These are phyloP conservation scores for Oconnorella tubifera DNA, from an alignment of 2,888 invertebrate species.

Conservation along the genomic window DNA sequence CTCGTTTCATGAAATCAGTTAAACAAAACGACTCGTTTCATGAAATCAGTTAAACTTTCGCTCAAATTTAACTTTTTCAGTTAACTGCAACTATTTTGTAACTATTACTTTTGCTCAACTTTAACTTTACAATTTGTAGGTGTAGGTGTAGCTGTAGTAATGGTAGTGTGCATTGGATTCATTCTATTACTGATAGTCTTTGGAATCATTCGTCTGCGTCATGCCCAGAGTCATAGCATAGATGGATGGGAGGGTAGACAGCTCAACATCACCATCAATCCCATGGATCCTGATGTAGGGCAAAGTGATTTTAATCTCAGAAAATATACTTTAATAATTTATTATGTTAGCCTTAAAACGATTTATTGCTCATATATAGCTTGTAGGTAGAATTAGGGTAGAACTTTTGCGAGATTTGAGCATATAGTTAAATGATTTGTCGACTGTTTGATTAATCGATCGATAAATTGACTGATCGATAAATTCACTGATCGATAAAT, in stretches of 20 bases:
- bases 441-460: neutral
- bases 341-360: neutral
- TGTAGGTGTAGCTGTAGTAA: conserved; percentile 22
- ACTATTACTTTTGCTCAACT: too few relatives aligned
- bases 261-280: conserved; percentile 23
- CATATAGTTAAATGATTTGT: neutral
- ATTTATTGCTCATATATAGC: neutral
- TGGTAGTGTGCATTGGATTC: conserved; percentile 25
- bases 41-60: too few relatives aligned
- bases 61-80: too few relatives aligned
- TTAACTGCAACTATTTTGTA: too few relatives aligned
- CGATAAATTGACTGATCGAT: neutral
- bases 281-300: conserved; percentile 22
- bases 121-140: conserved; percentile 1
- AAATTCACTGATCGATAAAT: neutral
- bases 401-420: too few relatives aligned
- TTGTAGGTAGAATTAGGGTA: too few relatives aligned
- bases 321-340: neutral
- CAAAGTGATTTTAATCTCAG: neutral
- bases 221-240: conserved; percentile 13
- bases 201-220: conserved; percentile 19
- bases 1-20: too few relatives aligned
- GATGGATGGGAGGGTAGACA: conserved; percentile 10
- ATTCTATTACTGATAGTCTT: conserved; percentile 19
- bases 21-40: too few relatives aligned